Evolutionary conservation across 2,888 invertebrate species (phyloP), one percentile per base, ranked within the genome.

Genomic region (Drosophila anomalata): DNA sequence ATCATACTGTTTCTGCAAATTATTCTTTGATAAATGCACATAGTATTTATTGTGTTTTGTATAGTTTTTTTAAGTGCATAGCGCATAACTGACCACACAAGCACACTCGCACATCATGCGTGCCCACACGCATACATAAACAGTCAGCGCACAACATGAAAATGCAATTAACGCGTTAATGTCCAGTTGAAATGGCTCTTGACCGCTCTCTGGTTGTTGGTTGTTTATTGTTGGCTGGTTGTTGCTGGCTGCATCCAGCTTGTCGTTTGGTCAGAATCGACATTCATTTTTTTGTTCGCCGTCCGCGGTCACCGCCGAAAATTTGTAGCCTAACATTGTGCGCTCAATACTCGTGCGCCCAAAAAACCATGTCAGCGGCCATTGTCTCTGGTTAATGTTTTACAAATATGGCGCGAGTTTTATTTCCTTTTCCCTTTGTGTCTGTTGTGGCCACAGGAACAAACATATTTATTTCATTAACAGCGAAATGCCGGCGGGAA

Each of bases 111-210:
- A 48, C 39, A 2, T 52, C 69, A 53, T 54, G 54, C 44, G 42
- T 42, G 42, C 55, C 44, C 67, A 50, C 68, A 51, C 68, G 70
- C 44, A 69, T 50, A 53, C 55, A 42, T 46, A 51, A 46, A 52
- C 41, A 56, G 55, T 36, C 47, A 42, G 69, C 51, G 59, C 67
- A 77, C 73, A 84, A 85, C 85, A 88, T 87, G 85, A 77, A 85
- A 85, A 84, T 80, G 84, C 85, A 85, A 85, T 85, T 85, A 88
- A 78, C 87, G 78, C 77, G 70, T 78, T 80, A 84, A 80, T 87
- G 85, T 87, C 78, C 83, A 76, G 69, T 71, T 66, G 66, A 72
- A 77, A 80, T 73, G 70, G 71, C 73, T 44, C 58, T 66, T 67
- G 68, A 57, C 55, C 59, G 55, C 60, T 50, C 60, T n/a, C 17